Conservation (phyloP, 30 jellyfish, hydroid and myxozoan species). For the Aurelia coerulea region DNA sequence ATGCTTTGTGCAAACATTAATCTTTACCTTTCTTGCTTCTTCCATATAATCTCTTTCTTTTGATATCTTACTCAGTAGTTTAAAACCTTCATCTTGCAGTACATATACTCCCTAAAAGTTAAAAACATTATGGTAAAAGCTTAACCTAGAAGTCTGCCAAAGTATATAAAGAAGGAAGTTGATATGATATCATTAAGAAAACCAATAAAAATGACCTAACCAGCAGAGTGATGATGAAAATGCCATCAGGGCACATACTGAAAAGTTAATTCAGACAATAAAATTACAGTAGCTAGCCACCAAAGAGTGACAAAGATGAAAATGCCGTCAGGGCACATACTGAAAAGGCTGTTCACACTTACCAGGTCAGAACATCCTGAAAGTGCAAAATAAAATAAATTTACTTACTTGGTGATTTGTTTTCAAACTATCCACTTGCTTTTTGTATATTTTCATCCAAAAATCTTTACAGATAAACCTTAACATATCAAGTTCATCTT, state of each 20-base stretch:
- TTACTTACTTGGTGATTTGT: conserved; percentile 87
- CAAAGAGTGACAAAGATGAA: too few relatives aligned
- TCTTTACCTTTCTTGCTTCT: conserved; percentile 72
- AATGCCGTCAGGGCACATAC: too few relatives aligned
- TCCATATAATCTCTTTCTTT: conserved; percentile 55
- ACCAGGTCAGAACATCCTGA: too few relatives aligned
- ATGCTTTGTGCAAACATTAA: too few relatives aligned
- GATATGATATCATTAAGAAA: too few relatives aligned
- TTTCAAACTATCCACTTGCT: conserved; percentile 95
- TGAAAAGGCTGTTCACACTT: too few relatives aligned
- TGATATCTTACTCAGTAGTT: conserved; percentile 70
- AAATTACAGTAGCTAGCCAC: too few relatives aligned
- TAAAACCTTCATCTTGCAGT: conserved; percentile 83
- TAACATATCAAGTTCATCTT: conserved; percentile 91
- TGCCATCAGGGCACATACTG: too few relatives aligned
- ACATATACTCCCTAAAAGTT: conserved; percentile 87
- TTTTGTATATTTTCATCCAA: conserved; percentile 83
- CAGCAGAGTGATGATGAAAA: too few relatives aligned
- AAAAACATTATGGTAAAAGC: neutral
- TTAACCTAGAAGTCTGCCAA: neutral
- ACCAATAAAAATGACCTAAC: too few relatives aligned
- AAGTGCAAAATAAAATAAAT: too few relatives aligned
- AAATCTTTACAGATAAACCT: conserved; percentile 90
- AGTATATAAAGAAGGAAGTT: neutral
- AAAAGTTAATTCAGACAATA: too few relatives aligned